A percentile compares a stretch with the other conserved stretches of the same genome.
phyloP scores from a whole-genome alignment of 2,888 invertebrate species.

The Phortica magna region DNA sequence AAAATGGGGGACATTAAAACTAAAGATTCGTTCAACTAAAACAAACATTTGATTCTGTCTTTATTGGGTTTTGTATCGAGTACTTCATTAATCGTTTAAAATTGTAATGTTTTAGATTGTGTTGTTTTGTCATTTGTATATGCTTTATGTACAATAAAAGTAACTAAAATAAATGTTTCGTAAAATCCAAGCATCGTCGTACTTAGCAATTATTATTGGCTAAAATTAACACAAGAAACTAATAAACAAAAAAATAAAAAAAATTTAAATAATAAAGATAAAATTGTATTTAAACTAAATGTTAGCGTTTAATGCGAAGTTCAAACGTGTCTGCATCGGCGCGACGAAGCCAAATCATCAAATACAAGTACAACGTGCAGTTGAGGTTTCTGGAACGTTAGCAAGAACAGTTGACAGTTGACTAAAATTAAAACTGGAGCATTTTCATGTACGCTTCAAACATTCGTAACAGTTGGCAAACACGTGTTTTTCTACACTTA shows the following conservation, averaged over 20 bases:
- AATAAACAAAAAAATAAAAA: slow-evolving; percentile 37
- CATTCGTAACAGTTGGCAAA: slow-evolving; percentile 53
- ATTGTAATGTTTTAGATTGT: too few species aligned
- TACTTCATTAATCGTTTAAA: slow-evolving; percentile 45
- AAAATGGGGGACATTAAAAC: slow-evolving; percentile 15
- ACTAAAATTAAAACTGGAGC: slow-evolving; percentile 63
- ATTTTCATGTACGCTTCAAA: slow-evolving; percentile 46
- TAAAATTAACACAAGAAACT: slow-evolving; percentile 53
- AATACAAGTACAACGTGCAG: slow-evolving; percentile 16
- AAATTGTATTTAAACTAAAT: slow-evolving; percentile 33
- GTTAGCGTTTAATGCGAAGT: slow-evolving; percentile 40
- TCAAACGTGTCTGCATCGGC: slow-evolving; percentile 27
- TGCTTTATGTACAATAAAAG: not conserved
- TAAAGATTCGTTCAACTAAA: slow-evolving; percentile 22
- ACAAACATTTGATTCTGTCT: not conserved
- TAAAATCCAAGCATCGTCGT: not conserved
- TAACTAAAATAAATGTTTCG: not conserved
- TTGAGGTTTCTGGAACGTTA: slow-evolving; percentile 19
- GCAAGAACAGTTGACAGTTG: slow-evolving; percentile 53
- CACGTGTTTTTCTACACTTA: slow-evolving; percentile 32
- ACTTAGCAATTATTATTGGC: slow-evolving; percentile 53
- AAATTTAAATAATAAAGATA: slow-evolving; percentile 35
- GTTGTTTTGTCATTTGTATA: not conserved
- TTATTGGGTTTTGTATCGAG: slow-evolving; percentile 48
- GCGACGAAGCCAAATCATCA: slow-evolving; percentile 27